phyloP scores from a whole-genome alignment of 2,113 vertebrate species.

The Telmatochromis sp. region DNA sequence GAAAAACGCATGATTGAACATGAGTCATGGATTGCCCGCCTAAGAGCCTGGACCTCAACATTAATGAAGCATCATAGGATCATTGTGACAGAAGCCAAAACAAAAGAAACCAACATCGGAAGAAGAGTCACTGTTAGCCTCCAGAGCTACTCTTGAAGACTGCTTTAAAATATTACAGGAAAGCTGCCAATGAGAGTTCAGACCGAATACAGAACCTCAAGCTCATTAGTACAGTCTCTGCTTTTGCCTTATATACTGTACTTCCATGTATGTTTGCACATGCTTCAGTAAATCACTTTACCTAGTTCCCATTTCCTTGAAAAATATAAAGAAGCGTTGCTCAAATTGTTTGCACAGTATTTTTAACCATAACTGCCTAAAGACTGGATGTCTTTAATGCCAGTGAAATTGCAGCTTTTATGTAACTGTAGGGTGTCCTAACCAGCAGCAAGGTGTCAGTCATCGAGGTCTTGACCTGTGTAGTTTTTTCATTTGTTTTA shows the following conservation, averaged over 20 bases:
- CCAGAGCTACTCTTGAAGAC: not conserved
- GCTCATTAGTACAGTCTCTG: not conserved
- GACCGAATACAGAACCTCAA: accelerated
- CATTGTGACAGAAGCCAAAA: not conserved
- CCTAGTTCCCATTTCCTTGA: not conserved
- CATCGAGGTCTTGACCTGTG: not conserved
- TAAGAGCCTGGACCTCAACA: not conserved
- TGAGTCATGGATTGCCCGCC: not conserved
- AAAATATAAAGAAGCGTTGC: not conserved
- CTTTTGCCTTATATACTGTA: not conserved
- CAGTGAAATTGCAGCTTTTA: not conserved
- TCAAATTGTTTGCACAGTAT: not conserved
- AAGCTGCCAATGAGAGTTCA: not conserved
- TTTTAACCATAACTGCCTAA: not conserved
- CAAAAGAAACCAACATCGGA: not conserved
- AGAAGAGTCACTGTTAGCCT: not conserved
- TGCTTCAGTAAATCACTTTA: not conserved
- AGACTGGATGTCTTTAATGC: not conserved
- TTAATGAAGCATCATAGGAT: not conserved
- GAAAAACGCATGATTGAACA: not conserved
- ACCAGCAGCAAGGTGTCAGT: not conserved
- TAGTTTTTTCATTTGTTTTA: not conserved
- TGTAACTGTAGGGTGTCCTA: not conserved
- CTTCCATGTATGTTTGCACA: not conserved
- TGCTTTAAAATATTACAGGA: not conserved